Evolutionary conservation across 2,888 invertebrate genomes (phyloP).

Genomic region (Oscheius sp.): DNA sequence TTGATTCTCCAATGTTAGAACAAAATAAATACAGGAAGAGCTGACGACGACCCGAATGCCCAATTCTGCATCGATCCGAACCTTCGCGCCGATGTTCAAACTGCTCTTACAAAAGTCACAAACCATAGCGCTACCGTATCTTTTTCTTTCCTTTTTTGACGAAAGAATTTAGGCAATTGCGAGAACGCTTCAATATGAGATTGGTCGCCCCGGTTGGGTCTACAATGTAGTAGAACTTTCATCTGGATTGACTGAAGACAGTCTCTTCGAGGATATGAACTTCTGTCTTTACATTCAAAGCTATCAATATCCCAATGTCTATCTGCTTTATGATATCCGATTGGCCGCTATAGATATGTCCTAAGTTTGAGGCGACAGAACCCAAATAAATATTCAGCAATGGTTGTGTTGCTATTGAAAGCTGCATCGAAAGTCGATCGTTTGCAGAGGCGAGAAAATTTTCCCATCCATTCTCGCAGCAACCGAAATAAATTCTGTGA

Average conservation of each 20-base stretch:
- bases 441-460: no score
- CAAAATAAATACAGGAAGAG: no score
- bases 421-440: no score
- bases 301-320: slow-evolving; percentile 17
- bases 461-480: no score
- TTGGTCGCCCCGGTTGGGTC: slow-evolving; percentile 47
- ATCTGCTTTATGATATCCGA: slow-evolving; percentile 42
- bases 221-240: slow-evolving; percentile 40
- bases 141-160: background rate
- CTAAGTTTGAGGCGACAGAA: no score
- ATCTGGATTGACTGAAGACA: slow-evolving; percentile 27
- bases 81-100: slow-evolving; percentile 31
- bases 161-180: slow-evolving; percentile 39
- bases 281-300: slow-evolving; percentile 50
- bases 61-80: slow-evolving; percentile 37
- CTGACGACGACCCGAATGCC: slow-evolving; percentile 44
- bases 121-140: slow-evolving; percentile 35
- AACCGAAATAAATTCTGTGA: background rate
- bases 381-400: no score
- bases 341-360: slow-evolving; percentile 43
- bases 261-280: slow-evolving; percentile 36
- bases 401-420: no score
- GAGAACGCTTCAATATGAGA: slow-evolving; percentile 38
- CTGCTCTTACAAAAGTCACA: slow-evolving; percentile 40
- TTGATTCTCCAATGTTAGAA: slow-evolving; percentile 4